Conservation (phyloP, 2,113 vertebrate species). For the Corynorhinus townsendii region DNA sequence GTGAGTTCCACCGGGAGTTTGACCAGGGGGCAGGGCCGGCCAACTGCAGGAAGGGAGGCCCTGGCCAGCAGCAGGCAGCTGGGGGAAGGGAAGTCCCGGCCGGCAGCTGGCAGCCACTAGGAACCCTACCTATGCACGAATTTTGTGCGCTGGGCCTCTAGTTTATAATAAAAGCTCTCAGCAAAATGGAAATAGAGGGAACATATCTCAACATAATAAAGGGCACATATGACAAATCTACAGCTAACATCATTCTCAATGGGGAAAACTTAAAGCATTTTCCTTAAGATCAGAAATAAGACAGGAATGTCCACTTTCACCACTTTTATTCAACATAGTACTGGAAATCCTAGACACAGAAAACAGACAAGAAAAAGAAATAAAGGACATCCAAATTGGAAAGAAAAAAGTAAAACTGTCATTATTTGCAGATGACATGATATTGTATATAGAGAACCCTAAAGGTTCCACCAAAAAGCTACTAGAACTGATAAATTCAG, state of each 20-base stretch:
- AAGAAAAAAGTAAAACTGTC: not conserved
- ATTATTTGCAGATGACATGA: not conserved
- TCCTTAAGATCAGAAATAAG: not conserved
- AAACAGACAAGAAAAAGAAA: not conserved
- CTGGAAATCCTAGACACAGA: not conserved
- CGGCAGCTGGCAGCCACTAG: no score
- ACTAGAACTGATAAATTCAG: not conserved
- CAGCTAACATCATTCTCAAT: not conserved
- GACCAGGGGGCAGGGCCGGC: no score
- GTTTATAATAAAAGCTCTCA: not conserved
- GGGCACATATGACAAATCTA: not conserved
- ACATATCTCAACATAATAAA: not conserved
- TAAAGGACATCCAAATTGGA: not conserved
- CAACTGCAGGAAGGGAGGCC: no score
- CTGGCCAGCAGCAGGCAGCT: no score
- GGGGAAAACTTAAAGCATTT: not conserved
- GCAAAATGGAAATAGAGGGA: not conserved
- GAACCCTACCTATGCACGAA: no score
- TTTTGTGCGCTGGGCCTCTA: no score
- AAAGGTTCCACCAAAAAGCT: not conserved
- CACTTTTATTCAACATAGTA: not conserved
- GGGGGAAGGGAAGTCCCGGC: no score
- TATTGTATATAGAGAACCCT: not conserved
- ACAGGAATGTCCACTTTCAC: not conserved
- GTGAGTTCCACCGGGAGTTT: no score